Percentiles rank a stretch among this genome's conserved stretches.
These are phyloP conservation scores for Pocota personata DNA, from an alignment of 2,888 invertebrate species.

Conservation along the genomic window DNA sequence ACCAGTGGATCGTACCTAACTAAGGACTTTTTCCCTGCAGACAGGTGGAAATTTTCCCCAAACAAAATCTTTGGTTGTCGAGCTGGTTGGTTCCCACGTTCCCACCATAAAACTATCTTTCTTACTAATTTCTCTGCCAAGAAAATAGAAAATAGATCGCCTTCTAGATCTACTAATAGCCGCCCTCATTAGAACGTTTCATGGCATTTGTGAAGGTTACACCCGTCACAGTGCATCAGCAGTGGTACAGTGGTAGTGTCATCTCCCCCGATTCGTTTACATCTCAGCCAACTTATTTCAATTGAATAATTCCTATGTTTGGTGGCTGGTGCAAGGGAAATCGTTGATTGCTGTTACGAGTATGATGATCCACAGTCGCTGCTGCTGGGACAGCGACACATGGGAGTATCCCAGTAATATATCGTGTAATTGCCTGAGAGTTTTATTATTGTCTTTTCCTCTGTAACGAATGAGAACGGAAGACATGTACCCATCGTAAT, in stretches of 20 bases:
- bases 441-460: slow-evolving; percentile 52
- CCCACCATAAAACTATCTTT: background rate
- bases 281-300: slow-evolving; percentile 24
- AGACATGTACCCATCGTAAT: background rate
- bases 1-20: no score
- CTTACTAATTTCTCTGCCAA: background rate
- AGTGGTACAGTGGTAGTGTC: slow-evolving; percentile 1
- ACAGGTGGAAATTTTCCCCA: no score
- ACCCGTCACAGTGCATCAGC: background rate
- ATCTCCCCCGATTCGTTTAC: slow-evolving; percentile 9
- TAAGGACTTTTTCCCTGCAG: no score
- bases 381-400: slow-evolving; percentile 36
- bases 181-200: slow-evolving; percentile 21
- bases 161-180: background rate
- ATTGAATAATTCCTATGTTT: slow-evolving; percentile 65
- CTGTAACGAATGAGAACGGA: slow-evolving; percentile 35
- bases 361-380: background rate
- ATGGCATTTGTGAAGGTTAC: background rate
- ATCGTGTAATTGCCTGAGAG: slow-evolving; percentile 65
- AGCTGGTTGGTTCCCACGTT: no score
- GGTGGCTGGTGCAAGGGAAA: slow-evolving; percentile 52
- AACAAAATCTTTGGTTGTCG: no score
- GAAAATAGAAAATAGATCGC: background rate
- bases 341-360: slow-evolving; percentile 42
- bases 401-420: slow-evolving; percentile 54